Evolutionary conservation across 2,797 vertebrate genomes (phyloP).

Genomic region (Argentina silus): DNA sequence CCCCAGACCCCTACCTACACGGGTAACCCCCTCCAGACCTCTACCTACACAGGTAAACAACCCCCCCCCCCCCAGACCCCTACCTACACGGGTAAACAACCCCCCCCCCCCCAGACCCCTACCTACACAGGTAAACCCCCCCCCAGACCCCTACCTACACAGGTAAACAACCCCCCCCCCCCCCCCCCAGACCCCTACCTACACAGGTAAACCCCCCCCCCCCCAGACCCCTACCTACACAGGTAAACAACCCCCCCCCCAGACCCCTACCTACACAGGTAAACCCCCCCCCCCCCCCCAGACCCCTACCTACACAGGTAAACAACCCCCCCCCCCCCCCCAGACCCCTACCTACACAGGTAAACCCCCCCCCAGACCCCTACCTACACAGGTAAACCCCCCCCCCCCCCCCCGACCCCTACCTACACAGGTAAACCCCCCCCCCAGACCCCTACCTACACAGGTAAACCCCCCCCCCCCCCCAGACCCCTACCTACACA

Average conservation of each 20-base stretch:
- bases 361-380: conserved; percentile 49
- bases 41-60: too few species aligned
- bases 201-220: conserved; percentile 57
- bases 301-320: too few species aligned
- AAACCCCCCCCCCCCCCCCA: neutral
- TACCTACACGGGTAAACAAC: too few species aligned
- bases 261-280: too few species aligned
- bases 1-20: conserved; percentile 88
- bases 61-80: too few species aligned
- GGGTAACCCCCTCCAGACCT: neutral
- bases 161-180: conserved; percentile 96
- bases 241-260: conserved; percentile 77
- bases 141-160: conserved; percentile 92
- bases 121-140: conserved; percentile 62
- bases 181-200: neutral
- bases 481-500: too few species aligned
- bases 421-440: too few species aligned
- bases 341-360: conserved; percentile 94
- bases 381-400: too few species aligned
- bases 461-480: too few species aligned
- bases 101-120: too few species aligned
- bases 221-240: conserved; percentile 92
- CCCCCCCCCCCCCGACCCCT: too few species aligned
- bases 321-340: conserved; percentile 81
- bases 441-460: too few species aligned